These are phyloP conservation scores for Eospalax fontanierii DNA, from an alignment of 2,797 vertebrate genomes.

Conservation along the genomic window DNA sequence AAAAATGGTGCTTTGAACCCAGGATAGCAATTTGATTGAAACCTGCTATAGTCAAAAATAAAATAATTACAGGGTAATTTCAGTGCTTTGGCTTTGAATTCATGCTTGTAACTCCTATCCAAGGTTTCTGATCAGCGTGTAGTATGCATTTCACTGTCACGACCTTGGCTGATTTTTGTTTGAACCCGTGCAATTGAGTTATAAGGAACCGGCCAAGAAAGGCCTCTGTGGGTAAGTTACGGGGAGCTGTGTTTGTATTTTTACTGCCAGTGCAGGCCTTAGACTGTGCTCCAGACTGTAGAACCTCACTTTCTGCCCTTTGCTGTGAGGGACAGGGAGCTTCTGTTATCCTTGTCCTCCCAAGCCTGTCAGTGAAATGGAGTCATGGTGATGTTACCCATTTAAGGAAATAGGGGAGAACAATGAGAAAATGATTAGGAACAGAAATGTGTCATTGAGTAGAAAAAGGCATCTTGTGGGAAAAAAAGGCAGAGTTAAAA, in stretches of 20 bases:
- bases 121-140: slow-evolving; percentile 59
- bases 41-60: slow-evolving; percentile 82
- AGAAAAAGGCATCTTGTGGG: neutral
- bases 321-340: neutral
- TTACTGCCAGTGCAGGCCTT: slow-evolving; percentile 66
- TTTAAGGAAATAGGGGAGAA: slow-evolving; percentile 17
- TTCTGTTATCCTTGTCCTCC: neutral
- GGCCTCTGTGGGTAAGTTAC: slow-evolving; percentile 53
- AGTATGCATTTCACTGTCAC: slow-evolving; percentile 66
- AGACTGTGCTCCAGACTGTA: slow-evolving; percentile 67
- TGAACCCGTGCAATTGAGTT: slow-evolving; percentile 66
- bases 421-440: neutral
- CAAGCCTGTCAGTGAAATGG: neutral
- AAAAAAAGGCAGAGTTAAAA: neutral
- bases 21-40: slow-evolving; percentile 81
- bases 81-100: slow-evolving; percentile 73
- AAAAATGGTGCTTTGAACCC: slow-evolving; percentile 75
- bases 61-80: slow-evolving; percentile 83
- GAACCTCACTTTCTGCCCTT: neutral
- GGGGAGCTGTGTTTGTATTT: slow-evolving; percentile 68
- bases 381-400: neutral
- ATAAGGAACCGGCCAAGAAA: slow-evolving; percentile 73
- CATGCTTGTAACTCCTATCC: slow-evolving; percentile 60
- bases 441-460: neutral
- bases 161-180: slow-evolving; percentile 74